A percentile compares a stretch with the other conserved stretches of the same genome.
Evolutionary conservation across 1,140 invertebrate species (phyloP).

Genomic region (Drosophila carrolli): DNA sequence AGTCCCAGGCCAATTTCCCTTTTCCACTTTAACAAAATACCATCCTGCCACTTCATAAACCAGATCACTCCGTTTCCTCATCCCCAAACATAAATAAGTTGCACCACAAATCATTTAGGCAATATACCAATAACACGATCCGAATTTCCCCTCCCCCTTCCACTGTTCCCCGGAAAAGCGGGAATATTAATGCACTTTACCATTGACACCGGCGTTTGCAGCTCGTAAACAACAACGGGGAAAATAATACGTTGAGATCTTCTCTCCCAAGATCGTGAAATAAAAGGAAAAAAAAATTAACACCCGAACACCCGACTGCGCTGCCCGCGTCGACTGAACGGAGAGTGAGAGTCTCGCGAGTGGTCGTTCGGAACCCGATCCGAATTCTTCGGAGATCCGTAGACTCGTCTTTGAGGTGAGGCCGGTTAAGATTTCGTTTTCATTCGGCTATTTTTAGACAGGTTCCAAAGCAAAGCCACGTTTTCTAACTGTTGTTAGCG

Average conservation of each 20-base stretch:
- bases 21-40: slow-evolving; percentile 5
- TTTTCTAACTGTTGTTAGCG: slow-evolving; percentile 83
- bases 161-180: slow-evolving; percentile 11
- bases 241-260: slow-evolving; percentile 34
- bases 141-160: too few relatives aligned
- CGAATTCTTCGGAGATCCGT: slow-evolving; percentile 28
- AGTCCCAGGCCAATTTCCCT: slow-evolving; percentile 37
- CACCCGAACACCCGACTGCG: slow-evolving; percentile 26
- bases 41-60: slow-evolving; percentile 36
- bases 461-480: slow-evolving; percentile 74
- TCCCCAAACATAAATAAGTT: slow-evolving; percentile 15
- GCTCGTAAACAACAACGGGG: slow-evolving; percentile 53
- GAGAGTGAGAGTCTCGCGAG: slow-evolving; percentile 61
- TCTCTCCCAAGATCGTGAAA: slow-evolving; percentile 32
- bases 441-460: slow-evolving; percentile 81
- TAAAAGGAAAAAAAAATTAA: neutral
- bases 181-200: slow-evolving; percentile 57
- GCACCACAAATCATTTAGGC: slow-evolving; percentile 48
- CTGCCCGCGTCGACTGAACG: slow-evolving; percentile 8
- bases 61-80: slow-evolving; percentile 25
- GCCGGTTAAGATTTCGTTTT: slow-evolving; percentile 66
- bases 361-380: slow-evolving; percentile 28
- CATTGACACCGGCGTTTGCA: slow-evolving; percentile 58
- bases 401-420: slow-evolving; percentile 70
- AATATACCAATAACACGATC: slow-evolving; percentile 37